A percentile compares a stretch with the other conserved stretches of the same genome.
Conservation (phyloP, 1,140 invertebrate species). For the Neodiprion virginianus region DNA sequence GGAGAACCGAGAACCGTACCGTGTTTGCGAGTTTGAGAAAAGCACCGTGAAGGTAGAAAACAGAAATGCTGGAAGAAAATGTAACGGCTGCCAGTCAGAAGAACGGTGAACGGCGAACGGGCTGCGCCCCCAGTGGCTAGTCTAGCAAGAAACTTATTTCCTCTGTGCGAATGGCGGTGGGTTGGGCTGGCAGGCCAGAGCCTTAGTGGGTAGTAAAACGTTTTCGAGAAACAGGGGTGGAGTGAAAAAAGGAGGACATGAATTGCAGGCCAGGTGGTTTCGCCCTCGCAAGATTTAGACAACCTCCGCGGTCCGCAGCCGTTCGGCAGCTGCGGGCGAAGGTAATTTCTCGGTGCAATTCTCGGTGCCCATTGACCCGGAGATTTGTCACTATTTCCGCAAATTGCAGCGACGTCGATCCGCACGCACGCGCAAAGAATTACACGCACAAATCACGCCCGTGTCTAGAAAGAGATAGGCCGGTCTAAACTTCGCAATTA, state of each 20-base stretch:
- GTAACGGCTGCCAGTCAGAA: constrained; percentile 25
- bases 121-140: constrained; percentile 45
- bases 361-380: neutral
- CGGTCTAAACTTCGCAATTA: constrained; percentile 3
- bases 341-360: neutral
- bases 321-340: neutral
- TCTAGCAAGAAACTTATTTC: constrained; percentile 49
- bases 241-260: neutral
- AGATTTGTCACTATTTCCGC: neutral
- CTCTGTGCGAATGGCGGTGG: constrained; percentile 22
- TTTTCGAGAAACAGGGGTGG: constrained; percentile 35
- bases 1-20: neutral
- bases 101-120: constrained; percentile 32
- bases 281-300: neutral
- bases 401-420: neutral
- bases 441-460: neutral
- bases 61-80: constrained; percentile 17
- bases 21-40: constrained; percentile 4
- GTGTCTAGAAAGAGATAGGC: neutral
- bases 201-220: constrained; percentile 43
- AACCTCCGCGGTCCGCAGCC: neutral
- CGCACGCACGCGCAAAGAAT: neutral
- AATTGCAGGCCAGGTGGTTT: constrained; percentile 1
- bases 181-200: neutral
- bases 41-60: constrained; percentile 17